Conservation (phyloP, 2,888 invertebrate genomes). For the Agapostemon virescens region DNA sequence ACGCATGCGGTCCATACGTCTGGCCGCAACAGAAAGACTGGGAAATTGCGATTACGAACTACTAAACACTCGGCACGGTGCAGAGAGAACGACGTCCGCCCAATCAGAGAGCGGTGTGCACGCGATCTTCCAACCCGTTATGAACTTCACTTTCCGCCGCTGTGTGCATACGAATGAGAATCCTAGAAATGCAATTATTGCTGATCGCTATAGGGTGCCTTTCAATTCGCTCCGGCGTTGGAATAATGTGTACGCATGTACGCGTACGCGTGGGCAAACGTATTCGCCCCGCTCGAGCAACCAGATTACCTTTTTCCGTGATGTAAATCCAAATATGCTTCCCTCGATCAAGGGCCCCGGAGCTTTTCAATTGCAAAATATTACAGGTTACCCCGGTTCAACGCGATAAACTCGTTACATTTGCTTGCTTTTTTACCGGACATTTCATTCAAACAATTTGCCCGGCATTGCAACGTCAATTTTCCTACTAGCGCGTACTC, state of each 20-base stretch:
- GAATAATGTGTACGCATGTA: conserved; percentile 26
- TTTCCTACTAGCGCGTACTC: not conserved
- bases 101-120: conserved; percentile 30
- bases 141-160: conserved; percentile 46
- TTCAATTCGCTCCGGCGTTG: conserved; percentile 25
- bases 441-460: not conserved
- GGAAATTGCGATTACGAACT: conserved; percentile 40
- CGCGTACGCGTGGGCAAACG: not conserved
- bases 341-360: not conserved
- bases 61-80: conserved; percentile 20
- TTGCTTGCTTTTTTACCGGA: not conserved
- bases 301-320: conserved; percentile 39
- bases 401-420: not conserved
- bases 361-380: not conserved
- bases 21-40: conserved; percentile 13
- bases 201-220: conserved; percentile 43
- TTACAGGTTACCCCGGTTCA: not conserved
- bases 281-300: not conserved
- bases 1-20: not conserved
- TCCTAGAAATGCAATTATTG: conserved; percentile 61
- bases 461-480: not conserved
- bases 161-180: conserved; percentile 57
- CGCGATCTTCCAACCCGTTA: conserved; percentile 30
- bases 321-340: conserved; percentile 29
- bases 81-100: not conserved